These are phyloP conservation scores for Trachelus tabidus DNA, from an alignment of 2,888 invertebrate species.

Conservation along the genomic window DNA sequence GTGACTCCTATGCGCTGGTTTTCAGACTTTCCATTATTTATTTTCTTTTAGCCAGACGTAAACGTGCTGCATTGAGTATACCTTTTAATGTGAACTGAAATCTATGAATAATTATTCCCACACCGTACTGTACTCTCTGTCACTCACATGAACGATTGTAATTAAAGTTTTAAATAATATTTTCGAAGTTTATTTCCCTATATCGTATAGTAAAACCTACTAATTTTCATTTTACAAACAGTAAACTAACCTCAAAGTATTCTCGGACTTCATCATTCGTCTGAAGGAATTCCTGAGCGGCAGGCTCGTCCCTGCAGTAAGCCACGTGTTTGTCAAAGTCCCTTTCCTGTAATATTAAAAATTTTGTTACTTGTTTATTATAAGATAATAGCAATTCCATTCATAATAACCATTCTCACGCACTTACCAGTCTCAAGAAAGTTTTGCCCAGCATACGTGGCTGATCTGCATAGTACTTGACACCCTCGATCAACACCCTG, in stretches of 20 bases:
- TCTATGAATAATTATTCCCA: too few relatives aligned
- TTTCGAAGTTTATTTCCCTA: too few relatives aligned
- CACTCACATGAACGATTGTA: too few relatives aligned
- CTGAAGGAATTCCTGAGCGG: conserved; percentile 83
- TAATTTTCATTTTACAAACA: too few relatives aligned
- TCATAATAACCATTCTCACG: background rate
- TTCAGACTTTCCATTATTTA: too few relatives aligned
- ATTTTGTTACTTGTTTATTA: background rate
- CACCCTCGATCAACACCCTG: conserved; percentile 91
- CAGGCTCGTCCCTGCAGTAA: conserved; percentile 88
- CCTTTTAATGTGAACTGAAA: too few relatives aligned
- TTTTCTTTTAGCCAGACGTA: too few relatives aligned
- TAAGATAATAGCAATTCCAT: conserved; percentile 10
- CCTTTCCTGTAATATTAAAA: conserved; percentile 72
- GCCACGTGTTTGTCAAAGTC: conserved; percentile 95
- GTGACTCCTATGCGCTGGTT: too few relatives aligned
- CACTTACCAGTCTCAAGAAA: conserved; percentile 79
- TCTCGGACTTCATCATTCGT: conserved; percentile 77
- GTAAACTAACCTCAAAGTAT: conserved; percentile 81
- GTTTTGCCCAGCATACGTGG: conserved; percentile 90
- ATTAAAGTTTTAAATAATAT: too few relatives aligned
- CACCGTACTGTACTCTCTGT: too few relatives aligned
- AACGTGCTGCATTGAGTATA: too few relatives aligned
- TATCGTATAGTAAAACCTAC: too few relatives aligned
- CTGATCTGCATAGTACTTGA: conserved; percentile 92